phyloP scores from a whole-genome alignment of 2,113 vertebrate genomes.

The Pangasianodon gigas region DNA sequence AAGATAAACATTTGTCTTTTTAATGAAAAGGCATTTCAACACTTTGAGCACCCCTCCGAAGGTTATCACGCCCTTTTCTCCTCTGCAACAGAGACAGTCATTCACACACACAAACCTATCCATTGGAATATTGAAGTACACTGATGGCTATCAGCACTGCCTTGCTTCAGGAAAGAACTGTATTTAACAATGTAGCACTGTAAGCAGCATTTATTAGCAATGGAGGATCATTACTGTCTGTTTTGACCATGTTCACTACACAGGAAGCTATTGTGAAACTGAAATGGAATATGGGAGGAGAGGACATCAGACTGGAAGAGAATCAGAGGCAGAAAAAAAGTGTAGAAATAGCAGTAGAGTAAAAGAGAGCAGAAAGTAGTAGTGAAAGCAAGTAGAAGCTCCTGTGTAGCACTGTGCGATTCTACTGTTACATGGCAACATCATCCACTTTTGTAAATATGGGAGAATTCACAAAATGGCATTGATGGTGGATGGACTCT shows the following conservation, averaged over 20 bases:
- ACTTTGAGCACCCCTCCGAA: neutral
- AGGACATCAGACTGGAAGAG: neutral
- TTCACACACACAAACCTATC: neutral
- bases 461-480: neutral
- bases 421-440: neutral
- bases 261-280: neutral
- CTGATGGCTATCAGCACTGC: slow-evolving; percentile 25
- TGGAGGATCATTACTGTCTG: slow-evolving; percentile 41
- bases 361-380: neutral
- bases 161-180: slow-evolving; percentile 7
- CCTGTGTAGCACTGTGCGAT: neutral
- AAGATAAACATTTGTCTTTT: neutral
- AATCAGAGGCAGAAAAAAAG: neutral
- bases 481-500: neutral
- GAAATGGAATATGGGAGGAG: neutral
- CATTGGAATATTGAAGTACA: slow-evolving; percentile 48
- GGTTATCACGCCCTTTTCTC: slow-evolving; percentile 16
- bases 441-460: neutral
- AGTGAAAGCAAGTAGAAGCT: neutral
- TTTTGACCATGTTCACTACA: slow-evolving; percentile 35
- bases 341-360: neutral
- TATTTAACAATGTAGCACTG: slow-evolving; percentile 44
- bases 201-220: slow-evolving; percentile 26
- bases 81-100: slow-evolving; percentile 3
- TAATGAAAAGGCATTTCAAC: neutral